Conservation (phyloP, 2,797 vertebrate species). For the Brachyrhaphis roseni region DNA sequence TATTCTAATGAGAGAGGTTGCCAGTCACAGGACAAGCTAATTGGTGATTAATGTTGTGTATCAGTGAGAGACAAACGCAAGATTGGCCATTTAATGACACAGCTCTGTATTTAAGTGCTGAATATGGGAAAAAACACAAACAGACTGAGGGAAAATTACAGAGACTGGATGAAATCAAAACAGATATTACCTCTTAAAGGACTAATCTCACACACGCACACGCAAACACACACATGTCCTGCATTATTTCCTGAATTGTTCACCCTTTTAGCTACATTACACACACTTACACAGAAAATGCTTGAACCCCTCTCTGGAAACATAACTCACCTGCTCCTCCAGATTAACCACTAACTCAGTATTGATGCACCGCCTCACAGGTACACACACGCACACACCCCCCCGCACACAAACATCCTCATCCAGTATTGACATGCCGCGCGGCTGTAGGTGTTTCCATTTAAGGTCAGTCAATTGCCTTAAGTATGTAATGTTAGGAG, state of each 20-base stretch:
- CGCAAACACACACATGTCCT: slow-evolving; percentile 7
- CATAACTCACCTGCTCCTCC: slow-evolving; percentile 85
- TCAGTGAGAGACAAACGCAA: slow-evolving; percentile 93
- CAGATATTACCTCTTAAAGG: slow-evolving; percentile 65
- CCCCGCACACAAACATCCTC: slow-evolving; percentile 63
- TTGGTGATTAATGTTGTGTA: slow-evolving; percentile 99
- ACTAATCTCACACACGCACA: slow-evolving; percentile 48
- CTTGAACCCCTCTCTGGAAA: slow-evolving; percentile 56
- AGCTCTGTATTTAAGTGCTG: slow-evolving; percentile 92
- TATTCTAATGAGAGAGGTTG: slow-evolving; percentile 96
- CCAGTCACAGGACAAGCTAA: slow-evolving; percentile 94
- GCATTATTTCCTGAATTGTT: slow-evolving; percentile 63
- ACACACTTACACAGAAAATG: slow-evolving; percentile 68
- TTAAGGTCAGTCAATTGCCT: slow-evolving; percentile 83
- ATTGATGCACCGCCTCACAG: slow-evolving; percentile 77
- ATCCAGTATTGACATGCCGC: slow-evolving; percentile 74
- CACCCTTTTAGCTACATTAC: slow-evolving; percentile 65
- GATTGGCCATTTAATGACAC: slow-evolving; percentile 95
- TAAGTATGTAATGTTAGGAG: slow-evolving; percentile 84
- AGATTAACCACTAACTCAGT: slow-evolving; percentile 79
- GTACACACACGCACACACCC: slow-evolving; percentile 33
- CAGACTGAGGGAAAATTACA: slow-evolving; percentile 78
- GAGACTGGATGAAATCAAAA: slow-evolving; percentile 53
- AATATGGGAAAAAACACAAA: slow-evolving; percentile 84
- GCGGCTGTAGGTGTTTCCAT: slow-evolving; percentile 80